Conservation (phyloP, 1,140 invertebrate genomes). For the Teleogryllus occipitalis region DNA sequence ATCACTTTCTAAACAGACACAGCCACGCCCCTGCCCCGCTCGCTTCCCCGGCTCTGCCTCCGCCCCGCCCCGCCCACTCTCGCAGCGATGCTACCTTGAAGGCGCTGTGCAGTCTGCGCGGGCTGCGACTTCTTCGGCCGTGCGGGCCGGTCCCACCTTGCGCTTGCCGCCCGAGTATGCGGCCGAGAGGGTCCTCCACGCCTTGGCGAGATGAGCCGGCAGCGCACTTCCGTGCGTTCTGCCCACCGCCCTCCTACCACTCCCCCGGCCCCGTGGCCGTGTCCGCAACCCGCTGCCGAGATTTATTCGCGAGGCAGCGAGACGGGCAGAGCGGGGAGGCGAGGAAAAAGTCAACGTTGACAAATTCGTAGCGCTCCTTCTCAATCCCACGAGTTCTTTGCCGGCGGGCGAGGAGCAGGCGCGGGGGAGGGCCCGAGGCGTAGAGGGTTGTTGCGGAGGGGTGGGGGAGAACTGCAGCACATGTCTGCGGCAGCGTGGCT, state of each 20-base stretch:
- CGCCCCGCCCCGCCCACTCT: not conserved
- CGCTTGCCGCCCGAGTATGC: not conserved
- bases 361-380: constrained; percentile 11
- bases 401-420: not conserved
- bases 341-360: constrained; percentile 17
- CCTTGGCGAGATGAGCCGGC: not conserved
- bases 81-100: not conserved
- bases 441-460: not conserved
- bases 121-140: too few species aligned
- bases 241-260: not conserved
- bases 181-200: not conserved
- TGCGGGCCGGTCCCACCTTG: not conserved
- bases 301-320: not conserved
- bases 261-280: not conserved
- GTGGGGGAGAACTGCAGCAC: not conserved
- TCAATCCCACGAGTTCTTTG: constrained; percentile 6
- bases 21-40: not conserved
- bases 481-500: not conserved
- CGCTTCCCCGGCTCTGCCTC: not conserved
- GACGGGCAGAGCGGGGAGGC: not conserved
- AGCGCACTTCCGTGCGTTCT: not conserved
- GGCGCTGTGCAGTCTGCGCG: too few species aligned
- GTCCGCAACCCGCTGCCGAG: not conserved
- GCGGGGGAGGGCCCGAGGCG: not conserved
- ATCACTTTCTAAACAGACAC: constrained; percentile 10